Conservation (phyloP, 2,797 vertebrate genomes). For the Alcedo quadribrachys region DNA sequence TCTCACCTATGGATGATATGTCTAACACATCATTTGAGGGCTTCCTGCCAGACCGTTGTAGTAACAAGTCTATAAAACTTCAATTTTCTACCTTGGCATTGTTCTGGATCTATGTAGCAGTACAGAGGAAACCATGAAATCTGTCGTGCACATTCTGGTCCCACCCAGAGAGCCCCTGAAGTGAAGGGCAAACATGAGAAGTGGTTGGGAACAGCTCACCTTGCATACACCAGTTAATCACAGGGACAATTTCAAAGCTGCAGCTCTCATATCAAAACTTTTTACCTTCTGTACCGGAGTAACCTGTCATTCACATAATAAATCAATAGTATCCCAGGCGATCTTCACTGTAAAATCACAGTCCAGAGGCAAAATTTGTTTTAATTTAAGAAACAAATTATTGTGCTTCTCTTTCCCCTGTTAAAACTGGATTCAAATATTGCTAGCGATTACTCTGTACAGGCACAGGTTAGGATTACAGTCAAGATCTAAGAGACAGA, state of each 20-base stretch:
- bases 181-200: background rate
- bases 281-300: background rate
- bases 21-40: background rate
- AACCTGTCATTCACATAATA: background rate
- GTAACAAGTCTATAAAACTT: background rate
- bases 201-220: background rate
- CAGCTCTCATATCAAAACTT: background rate
- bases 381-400: background rate
- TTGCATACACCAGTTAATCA: background rate
- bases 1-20: background rate
- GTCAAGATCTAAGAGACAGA: background rate
- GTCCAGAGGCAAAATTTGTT: background rate
- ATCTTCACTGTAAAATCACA: background rate
- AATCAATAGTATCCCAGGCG: background rate
- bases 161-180: background rate
- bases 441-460: background rate
- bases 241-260: background rate
- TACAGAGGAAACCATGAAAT: background rate
- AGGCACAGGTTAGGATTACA: background rate
- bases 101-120: background rate
- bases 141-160: background rate
- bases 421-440: background rate
- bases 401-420: fast-evolving
- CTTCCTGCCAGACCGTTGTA: background rate
- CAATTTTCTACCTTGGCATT: background rate